A percentile compares a stretch with the other conserved stretches of the same genome.
phyloP scores from a whole-genome alignment of 2,113 vertebrate species.

The Columba janthina region DNA sequence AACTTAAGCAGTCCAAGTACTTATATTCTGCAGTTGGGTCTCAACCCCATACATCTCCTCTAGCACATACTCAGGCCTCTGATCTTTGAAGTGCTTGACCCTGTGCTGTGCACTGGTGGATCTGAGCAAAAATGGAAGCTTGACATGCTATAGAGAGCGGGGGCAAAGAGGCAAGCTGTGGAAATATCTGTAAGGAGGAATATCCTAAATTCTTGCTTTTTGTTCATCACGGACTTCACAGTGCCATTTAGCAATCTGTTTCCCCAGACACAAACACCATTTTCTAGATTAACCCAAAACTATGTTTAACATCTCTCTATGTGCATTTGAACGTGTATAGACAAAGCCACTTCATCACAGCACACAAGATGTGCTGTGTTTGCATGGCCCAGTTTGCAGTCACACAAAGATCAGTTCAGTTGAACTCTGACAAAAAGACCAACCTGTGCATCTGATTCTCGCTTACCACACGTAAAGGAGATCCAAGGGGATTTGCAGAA shows the following conservation, averaged over 20 bases:
- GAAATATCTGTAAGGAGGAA: background rate
- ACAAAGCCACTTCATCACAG: background rate
- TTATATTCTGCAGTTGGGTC: background rate
- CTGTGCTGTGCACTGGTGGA: background rate
- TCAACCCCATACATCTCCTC: background rate
- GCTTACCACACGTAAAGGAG: background rate
- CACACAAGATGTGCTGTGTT: background rate
- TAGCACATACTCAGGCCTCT: background rate
- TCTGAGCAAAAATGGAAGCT: background rate
- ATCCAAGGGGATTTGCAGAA: background rate
- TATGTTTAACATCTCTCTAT: background rate
- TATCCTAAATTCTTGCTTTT: background rate
- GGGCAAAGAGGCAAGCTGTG: background rate
- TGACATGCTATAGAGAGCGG: background rate
- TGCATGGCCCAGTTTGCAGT: background rate
- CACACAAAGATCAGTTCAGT: background rate
- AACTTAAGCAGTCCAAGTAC: background rate
- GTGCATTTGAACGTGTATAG: background rate
- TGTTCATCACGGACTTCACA: background rate
- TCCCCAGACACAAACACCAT: background rate
- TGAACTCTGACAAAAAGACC: background rate
- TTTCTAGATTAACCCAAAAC: background rate
- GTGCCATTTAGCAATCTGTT: background rate
- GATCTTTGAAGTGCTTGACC: background rate
- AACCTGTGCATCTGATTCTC: background rate